Evolutionary conservation across 2,888 invertebrate genomes (phyloP), one percentile per base, ranked within the genome.

Genomic region (Ferdinandea cuprea): DNA sequence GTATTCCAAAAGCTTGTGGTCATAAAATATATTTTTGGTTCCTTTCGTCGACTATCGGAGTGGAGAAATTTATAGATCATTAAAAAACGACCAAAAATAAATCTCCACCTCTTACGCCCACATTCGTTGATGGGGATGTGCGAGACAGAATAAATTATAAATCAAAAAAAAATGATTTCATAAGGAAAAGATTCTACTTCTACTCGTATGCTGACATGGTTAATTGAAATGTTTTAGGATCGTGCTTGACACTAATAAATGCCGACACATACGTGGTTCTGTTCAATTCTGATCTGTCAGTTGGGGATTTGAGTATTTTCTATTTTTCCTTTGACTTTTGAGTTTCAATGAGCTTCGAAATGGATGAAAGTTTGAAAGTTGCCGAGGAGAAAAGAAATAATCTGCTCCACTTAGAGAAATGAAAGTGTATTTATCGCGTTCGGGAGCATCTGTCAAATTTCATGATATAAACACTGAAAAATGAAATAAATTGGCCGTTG

Each of bases 41-140:
- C 52, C 42, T 21, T 42, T 13, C 17, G 28, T 17, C 13, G 28
- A 46, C 9, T 19, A 17, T 54, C 40, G 59, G 56, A 46, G 44
- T 25, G 17, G 42, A 15, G 28, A 9, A 25, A 37, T 69, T 71
- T 35, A 61, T 37, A 30, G 66, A 68, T 61, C 66, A 42, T 83
- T 71, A 83, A 83, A 61, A 83, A 61, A 28, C 48, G 59, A 48
- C 61, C 61, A 48, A 78, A 83, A 66, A 78, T 83, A 83, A 76
- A 58, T 76, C 21, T 42, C 40, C 61, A 63, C 66, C 81, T 71
- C 52, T 44, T 52, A 63, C 77, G 81, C 81, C 81, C 72, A 83
- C 80, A 69, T 69, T 6, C 42, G 30, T 54, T 54, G 73, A 65
- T 68, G 59, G 48, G 54, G 37, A 54, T 42, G 35, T 42, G 59